Evolutionary conservation across 2,888 invertebrate genomes (phyloP), one percentile per base, ranked within the genome.

Genomic region (Coelinius sp.): DNA sequence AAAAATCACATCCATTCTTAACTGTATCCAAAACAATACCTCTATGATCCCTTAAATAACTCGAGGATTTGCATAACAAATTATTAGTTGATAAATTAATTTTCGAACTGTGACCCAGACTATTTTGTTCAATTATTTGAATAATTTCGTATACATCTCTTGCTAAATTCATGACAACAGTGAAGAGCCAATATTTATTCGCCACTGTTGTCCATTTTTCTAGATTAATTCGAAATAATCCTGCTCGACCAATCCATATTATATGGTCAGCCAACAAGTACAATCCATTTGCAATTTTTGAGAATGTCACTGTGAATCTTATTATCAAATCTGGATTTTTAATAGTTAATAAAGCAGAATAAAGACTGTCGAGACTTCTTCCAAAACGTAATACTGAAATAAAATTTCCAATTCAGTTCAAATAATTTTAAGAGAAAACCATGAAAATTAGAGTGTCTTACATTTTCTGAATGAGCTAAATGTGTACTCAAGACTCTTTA

Each of bases 401-500:
- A 75, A 75, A 10, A 20, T 41, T 41, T 12, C n/a, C 12, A n/a
- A n/a, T 41, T 41, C 2, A 41, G 12, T 41, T n/a, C 1, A 10
- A 41, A 1, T 41, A 35, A 41, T 41, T 41, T 41, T 5, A 1
- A 10, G n/a, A 41, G 10, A 12, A n/a, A n/a, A n/a, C n/a, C 1
- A 41, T n/a, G n/a, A 70, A 63, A 41, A 52, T n/a, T n/a, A n/a
- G n/a, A n/a, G n/a, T n/a, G 17, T 68, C 12, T 70, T 91, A 97
- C 97, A 90, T 91, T 96, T 96, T 84, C 97, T 90, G 81, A 96
- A 96, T 71, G 95, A 93, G 83, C 96, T 94, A 70, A 97, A 90
- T 72, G 94, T 92, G 79, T 92, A 93, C 87, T 97, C 97, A 63
- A 97, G 88, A 74, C 93, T 93, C 88, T 95, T 95, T 38, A 97